These are phyloP conservation scores for Danio choprae DNA, from an alignment of 2,797 vertebrate species.

Conservation along the genomic window DNA sequence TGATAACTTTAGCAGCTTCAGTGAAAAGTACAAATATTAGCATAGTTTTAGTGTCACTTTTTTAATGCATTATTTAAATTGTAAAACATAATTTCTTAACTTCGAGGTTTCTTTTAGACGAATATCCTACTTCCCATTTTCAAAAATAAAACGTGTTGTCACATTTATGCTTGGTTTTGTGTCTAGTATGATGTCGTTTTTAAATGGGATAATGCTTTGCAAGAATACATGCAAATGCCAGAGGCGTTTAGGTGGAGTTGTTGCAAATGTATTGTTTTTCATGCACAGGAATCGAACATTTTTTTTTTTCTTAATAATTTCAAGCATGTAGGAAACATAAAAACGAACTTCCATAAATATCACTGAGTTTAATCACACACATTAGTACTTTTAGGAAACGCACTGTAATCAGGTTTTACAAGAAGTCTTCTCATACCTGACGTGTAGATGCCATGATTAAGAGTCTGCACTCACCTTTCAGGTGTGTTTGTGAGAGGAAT, in stretches of 20 bases:
- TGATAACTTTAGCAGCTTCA: slow-evolving; percentile 2
- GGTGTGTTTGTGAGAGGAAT: neutral
- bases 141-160: slow-evolving; percentile 1
- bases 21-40: neutral
- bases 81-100: neutral
- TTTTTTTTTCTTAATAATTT: neutral
- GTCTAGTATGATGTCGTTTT: slow-evolving; percentile 1
- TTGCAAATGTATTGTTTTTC: neutral
- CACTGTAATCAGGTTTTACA: neutral
- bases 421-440: slow-evolving; percentile 1
- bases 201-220: neutral
- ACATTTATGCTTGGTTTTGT: neutral
- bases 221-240: neutral
- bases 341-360: neutral
- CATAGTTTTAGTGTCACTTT: neutral
- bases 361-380: neutral
- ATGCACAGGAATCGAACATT: neutral
- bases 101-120: neutral
- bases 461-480: neutral
- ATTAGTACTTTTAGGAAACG: neutral
- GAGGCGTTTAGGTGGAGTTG: slow-evolving; percentile 15
- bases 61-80: neutral
- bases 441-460: neutral
- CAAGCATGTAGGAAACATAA: neutral
- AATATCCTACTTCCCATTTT: neutral